Evolutionary conservation across 2,113 vertebrate genomes (phyloP), one percentile per base, ranked within the genome.

Genomic region (Circaetus cinerascens): DNA sequence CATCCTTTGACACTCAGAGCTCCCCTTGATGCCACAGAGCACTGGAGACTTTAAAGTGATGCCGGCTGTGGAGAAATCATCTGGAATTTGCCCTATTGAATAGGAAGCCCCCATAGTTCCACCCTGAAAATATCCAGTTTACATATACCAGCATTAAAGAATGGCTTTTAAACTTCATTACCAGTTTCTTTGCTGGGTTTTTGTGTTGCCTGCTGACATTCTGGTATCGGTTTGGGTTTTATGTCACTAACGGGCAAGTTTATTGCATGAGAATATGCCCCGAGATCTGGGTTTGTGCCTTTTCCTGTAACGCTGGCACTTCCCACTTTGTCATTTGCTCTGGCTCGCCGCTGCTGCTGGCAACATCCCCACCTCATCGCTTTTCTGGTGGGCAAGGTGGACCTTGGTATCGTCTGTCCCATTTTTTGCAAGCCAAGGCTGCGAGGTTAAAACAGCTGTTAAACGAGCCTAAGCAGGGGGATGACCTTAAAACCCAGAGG

Each of bases 311-410:
- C 14, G 1, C 62, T 17, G 38, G 48, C 48, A 14, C 30, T 43
- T 68, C 53, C n/a, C 32, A 3, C 63, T 15, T 17, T 3, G 19
- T 8, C 1, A 2, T 12, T 32, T 3, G 38, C 26, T 53, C 53
- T 3, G 36, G 27, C 56, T 78, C 13, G 2, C 20, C 2, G 10
- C 30, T 4, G 11, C 40, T 10, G 1, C 16, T 17, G 17, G 34
- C 38, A 15, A 5, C 11, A 2, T 5, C 41, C 56, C 6, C 1
- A 7, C 36, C 23, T n/a, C 1, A 1, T 2, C 4, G 29, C 22
- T 2, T 21, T 59, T 36, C 63, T 8, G 62, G 5, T 13, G 36
- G 36, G 20, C 36, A 32, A 51, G 32, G 56, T 13, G 30, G 21
- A 14, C 7, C 10, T 32, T 16, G 27, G 40, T 11, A 13, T 25